These are phyloP conservation scores for Epinephelus awoara DNA, from an alignment of 2,797 vertebrate species.

Conservation along the genomic window DNA sequence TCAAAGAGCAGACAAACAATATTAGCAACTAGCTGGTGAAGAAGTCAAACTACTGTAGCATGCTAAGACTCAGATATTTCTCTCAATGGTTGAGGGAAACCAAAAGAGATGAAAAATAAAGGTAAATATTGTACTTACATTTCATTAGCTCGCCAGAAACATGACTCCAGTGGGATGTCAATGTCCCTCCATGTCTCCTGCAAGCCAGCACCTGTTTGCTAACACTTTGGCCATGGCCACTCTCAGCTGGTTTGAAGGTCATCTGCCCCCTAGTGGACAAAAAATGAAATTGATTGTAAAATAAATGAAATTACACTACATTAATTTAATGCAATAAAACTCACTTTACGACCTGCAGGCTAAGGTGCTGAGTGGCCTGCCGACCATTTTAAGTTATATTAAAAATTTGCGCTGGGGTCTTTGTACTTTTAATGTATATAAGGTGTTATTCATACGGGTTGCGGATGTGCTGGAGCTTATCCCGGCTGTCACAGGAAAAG, in stretches of 20 bases:
- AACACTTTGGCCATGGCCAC: not conserved
- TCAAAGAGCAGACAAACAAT: not conserved
- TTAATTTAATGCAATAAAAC: not conserved
- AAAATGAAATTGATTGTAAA: not conserved
- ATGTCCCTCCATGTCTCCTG: not conserved
- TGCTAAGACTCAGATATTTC: not conserved
- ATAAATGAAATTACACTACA: not conserved
- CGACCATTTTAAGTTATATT: too few relatives aligned
- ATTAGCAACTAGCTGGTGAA: not conserved
- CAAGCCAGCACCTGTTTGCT: not conserved
- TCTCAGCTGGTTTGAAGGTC: constrained; percentile 10
- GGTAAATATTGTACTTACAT: constrained; percentile 20
- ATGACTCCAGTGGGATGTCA: not conserved
- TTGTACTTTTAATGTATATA: too few relatives aligned
- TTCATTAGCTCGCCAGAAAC: not conserved
- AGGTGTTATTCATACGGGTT: too few relatives aligned
- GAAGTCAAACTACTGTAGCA: not conserved
- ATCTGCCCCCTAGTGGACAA: constrained; percentile 31
- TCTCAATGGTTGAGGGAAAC: not conserved
- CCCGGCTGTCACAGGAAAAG: too few relatives aligned
- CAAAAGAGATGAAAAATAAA: not conserved
- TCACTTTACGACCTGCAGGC: too few relatives aligned
- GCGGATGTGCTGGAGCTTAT: too few relatives aligned
- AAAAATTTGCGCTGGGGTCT: too few relatives aligned
- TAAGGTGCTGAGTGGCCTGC: too few relatives aligned